Base-by-base conservation (phyloP, 2,888 invertebrate species). In the Himalopsyche tibetana region DNA sequence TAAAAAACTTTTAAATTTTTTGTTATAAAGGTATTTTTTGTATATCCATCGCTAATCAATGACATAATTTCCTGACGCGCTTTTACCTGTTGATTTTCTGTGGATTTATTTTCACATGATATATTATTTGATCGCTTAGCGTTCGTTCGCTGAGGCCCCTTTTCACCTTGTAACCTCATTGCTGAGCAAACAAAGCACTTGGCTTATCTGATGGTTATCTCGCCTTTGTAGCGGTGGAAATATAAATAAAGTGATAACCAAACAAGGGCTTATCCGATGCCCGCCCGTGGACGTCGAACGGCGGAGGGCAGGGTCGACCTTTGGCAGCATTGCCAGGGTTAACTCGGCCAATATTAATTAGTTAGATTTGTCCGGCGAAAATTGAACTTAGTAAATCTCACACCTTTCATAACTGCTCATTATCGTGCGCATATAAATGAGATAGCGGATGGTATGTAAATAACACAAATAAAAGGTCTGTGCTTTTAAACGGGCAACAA, bases 201-300 rank as follows among this genome's bases (percentile, higher is more conserved):
- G 63, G 63, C 63, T 63, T 63, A 63, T 63, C 63, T 63, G 63
- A 28, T 63, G 15, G n/a, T 63, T 63, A 63, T 63, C 63, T 63
- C 63, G 63, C 63, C 63, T 63, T 63, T 63, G 63, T 28, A 28
- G 63, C 63, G 63, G 63, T 63, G 63, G 63, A 63, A 63, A 63
- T 63, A 63, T 63, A 63, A 63, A 63, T 63, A 63, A 63, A 63
- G 63, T 63, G 63, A 19, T 63, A 63, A 63, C 19, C 63, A 63
- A 63, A 63, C 63, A 63, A 63, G 63, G 63, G 63, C 63, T 63
- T 63, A 63, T 63, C 63, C 63, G 63, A 63, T 63, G 63, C 63
- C 63, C 63, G 63, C 63, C 63, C 63, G 19, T 63, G 28, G 63
- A 19, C 19, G 28, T 19, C 63, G 63, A 63, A 63, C 63, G 63